phyloP scores from a whole-genome alignment of 2,797 vertebrate genomes.

The Balearica regulorum region DNA sequence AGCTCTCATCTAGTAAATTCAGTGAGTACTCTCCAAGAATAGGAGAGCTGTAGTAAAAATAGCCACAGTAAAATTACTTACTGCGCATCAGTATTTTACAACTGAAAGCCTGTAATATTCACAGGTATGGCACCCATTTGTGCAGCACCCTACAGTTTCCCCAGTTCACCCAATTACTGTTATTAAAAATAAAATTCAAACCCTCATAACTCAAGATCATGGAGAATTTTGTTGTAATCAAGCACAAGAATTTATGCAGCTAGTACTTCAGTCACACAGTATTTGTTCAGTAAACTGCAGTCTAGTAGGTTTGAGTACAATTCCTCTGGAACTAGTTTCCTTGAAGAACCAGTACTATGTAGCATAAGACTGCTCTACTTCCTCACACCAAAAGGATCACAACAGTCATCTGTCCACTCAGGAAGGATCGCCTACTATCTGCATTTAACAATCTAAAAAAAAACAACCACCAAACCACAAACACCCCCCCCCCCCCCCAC shows the following conservation, averaged over 20 bases:
- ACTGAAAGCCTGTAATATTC: background rate
- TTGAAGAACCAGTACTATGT: slow-evolving; percentile 6
- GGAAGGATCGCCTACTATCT: background rate
- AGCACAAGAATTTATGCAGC: background rate
- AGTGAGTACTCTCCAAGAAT: background rate
- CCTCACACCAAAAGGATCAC: background rate
- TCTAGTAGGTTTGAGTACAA: background rate
- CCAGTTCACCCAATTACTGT: background rate
- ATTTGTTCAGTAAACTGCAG: background rate
- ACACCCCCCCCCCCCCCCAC: too few species aligned
- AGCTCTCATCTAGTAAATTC: background rate
- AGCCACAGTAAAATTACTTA: background rate
- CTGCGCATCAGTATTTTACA: background rate
- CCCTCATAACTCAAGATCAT: background rate
- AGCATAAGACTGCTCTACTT: background rate
- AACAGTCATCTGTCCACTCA: background rate
- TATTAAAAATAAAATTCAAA: background rate
- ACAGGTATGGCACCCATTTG: background rate
- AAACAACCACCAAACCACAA: too few species aligned
- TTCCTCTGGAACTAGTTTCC: background rate
- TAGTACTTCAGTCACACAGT: background rate
- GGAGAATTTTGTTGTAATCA: background rate
- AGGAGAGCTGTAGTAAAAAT: background rate
- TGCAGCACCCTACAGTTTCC: background rate
- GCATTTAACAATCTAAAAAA: background rate